Base-by-base conservation (phyloP, 1,140 invertebrate species). In the Anthonomus grandis region DNA sequence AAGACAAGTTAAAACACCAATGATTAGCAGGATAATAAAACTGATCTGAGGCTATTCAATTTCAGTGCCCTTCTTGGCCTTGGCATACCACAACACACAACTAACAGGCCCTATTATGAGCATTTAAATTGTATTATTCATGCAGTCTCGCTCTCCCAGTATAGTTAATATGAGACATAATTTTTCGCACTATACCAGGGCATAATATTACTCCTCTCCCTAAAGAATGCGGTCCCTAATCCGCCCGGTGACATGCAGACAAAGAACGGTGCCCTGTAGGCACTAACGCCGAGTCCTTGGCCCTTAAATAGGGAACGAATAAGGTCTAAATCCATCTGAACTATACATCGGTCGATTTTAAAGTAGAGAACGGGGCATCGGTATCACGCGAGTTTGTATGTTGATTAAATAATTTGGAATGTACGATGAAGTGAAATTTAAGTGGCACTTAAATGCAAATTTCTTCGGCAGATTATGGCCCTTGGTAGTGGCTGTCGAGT, bases 231-330 rank as follows among this genome's bases (percentile, higher is more conserved):
- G 50, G 39, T 51, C 50, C 50, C 50, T 67, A 64, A 65, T 67
- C 65, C 64, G 51, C 59, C n/a, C 64, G 65, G 59, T 65, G 65
- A 67, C 64, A 63, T 53, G 57, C 58, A 53, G 57, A 67, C 65
- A 67, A 67, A 60, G 65, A 57, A 53, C 46, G 18, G 52, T 58
- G 53, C 60, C 57, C 60, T 42, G 57, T 60, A 59, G 63, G 56
- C 60, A 58, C 51, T 64, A 53, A 59, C 53, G 57, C 47, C 53
- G 46, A 41, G 45, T 34, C 41, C 51, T 25, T 42, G 23, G 57
- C 50, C 59, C 46, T 44, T 57, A 61, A 57, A 47, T 23, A 10
- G 12, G 6, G 36, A n/a, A 10, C 2, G 8, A 34, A 56, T 56
- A 55, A 60, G 46, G 45, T 22, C 34, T 17, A 31, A 41, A 48